Percentiles rank a stretch among this genome's conserved stretches.
Conservation (phyloP, 2,888 invertebrate species). For the Hyles lineata region DNA sequence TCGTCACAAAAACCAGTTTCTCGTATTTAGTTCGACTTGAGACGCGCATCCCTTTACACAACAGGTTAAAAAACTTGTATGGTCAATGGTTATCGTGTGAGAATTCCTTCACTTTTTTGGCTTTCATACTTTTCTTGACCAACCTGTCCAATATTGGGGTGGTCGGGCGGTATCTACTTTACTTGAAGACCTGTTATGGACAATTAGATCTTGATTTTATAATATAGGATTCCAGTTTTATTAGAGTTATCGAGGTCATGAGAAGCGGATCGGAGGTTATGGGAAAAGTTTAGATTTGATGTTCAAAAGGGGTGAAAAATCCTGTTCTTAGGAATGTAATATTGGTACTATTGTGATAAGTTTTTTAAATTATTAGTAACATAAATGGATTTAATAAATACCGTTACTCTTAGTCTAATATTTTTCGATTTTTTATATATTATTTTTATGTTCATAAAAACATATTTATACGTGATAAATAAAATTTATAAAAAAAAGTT, state of each 20-base stretch:
- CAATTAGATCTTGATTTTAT: slow-evolving; percentile 44
- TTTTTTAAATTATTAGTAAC: no score
- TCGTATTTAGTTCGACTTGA: slow-evolving; percentile 52
- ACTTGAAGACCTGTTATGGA: slow-evolving; percentile 54
- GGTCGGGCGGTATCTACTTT: slow-evolving; percentile 51
- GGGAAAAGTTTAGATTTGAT: slow-evolving; percentile 36
- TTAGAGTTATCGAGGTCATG: slow-evolving; percentile 49
- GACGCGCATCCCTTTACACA: slow-evolving; percentile 49
- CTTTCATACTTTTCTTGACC: slow-evolving; percentile 48
- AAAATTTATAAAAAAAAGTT: no score
- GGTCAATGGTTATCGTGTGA: slow-evolving; percentile 48
- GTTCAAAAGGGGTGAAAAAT: background rate
- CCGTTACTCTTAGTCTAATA: no score
- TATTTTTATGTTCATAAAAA: no score
- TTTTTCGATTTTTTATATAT: no score
- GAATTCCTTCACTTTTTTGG: slow-evolving; percentile 54
- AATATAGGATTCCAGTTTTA: slow-evolving; percentile 46
- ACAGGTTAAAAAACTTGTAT: slow-evolving; percentile 60
- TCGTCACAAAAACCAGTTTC: slow-evolving; percentile 47
- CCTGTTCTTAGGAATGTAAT: background rate
- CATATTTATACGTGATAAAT: no score
- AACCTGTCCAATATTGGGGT: slow-evolving; percentile 59
- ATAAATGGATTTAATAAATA: no score
- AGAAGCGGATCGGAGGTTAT: slow-evolving; percentile 48
- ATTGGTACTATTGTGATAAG: background rate